These are phyloP conservation scores for Thera britannica DNA, from an alignment of 2,888 invertebrate genomes.

Conservation along the genomic window DNA sequence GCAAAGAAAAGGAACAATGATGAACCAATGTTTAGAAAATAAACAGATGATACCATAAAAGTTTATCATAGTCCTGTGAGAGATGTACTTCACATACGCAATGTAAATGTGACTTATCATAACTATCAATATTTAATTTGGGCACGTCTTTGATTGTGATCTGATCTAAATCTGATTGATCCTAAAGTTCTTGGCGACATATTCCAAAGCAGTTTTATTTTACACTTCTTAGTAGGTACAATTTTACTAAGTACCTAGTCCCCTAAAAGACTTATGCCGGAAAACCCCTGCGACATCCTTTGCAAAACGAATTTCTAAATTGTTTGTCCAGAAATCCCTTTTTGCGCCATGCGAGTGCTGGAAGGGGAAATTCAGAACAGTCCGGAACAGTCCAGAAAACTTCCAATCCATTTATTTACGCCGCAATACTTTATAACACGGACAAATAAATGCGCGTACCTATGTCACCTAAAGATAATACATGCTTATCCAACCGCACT, in stretches of 20 bases:
- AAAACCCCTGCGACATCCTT: too few species aligned
- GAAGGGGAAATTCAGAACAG: too few species aligned
- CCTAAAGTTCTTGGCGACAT: too few species aligned
- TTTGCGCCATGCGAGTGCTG: too few species aligned
- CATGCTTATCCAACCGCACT: neutral
- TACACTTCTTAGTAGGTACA: too few species aligned
- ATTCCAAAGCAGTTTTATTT: too few species aligned
- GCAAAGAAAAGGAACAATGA: neutral
- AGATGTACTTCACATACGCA: neutral
- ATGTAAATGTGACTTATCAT: constrained; percentile 5
- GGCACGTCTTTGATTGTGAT: constrained; percentile 5
- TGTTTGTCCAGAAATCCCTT: too few species aligned
- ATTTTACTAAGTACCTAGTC: too few species aligned
- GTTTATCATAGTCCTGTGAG: constrained; percentile 11
- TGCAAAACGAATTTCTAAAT: too few species aligned
- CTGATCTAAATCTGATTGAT: neutral
- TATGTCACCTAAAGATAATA: neutral
- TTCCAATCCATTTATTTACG: neutral
- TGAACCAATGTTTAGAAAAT: constrained; percentile 11
- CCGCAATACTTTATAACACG: neutral
- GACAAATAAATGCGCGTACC: neutral
- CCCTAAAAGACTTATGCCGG: too few species aligned
- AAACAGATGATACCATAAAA: neutral
- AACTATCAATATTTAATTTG: constrained; percentile 4
- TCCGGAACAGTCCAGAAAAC: too few species aligned